Evolutionary conservation across 2,888 invertebrate species (phyloP).

Genomic region (Octodonta nipae): DNA sequence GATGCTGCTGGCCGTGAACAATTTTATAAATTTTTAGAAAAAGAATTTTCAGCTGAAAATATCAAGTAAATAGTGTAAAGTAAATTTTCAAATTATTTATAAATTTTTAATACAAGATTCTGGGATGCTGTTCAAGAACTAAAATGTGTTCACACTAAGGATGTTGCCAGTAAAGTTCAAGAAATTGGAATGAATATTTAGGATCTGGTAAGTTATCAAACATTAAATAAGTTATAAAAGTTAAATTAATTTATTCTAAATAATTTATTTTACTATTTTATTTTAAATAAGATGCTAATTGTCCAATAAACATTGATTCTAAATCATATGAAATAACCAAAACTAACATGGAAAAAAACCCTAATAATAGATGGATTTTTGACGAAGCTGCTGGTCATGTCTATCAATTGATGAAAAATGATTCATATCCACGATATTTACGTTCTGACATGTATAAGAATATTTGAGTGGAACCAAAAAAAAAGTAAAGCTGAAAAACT

Average conservation of each 20-base stretch:
- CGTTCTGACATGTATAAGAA: slow-evolving; percentile 97
- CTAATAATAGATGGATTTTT: slow-evolving; percentile 89
- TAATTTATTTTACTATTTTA: no score
- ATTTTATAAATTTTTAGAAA: slow-evolving; percentile 88
- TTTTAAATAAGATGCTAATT: slow-evolving; percentile 89
- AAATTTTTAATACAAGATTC: no score
- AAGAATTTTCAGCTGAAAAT: slow-evolving; percentile 98
- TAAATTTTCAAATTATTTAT: no score
- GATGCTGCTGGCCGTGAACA: slow-evolving; percentile 92
- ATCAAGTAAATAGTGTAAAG: no score
- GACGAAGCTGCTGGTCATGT: slow-evolving; percentile 98
- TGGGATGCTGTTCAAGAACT: slow-evolving; percentile 90
- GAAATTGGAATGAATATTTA: slow-evolving; percentile 91
- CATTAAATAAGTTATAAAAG: no score
- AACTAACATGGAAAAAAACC: slow-evolving; percentile 61
- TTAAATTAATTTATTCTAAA: no score
- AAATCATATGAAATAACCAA: slow-evolving; percentile 74
- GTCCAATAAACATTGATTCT: slow-evolving; percentile 95
- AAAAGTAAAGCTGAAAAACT: no score
- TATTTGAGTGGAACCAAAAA: slow-evolving; percentile 90
- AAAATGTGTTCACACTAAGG: slow-evolving; percentile 74
- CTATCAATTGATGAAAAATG: slow-evolving; percentile 97
- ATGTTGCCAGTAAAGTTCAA: slow-evolving; percentile 66
- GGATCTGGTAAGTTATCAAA: no score
- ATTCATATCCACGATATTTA: slow-evolving; percentile 93